phyloP scores from a whole-genome alignment of 2,888 invertebrate species.

The Drosophila tanythrix region DNA sequence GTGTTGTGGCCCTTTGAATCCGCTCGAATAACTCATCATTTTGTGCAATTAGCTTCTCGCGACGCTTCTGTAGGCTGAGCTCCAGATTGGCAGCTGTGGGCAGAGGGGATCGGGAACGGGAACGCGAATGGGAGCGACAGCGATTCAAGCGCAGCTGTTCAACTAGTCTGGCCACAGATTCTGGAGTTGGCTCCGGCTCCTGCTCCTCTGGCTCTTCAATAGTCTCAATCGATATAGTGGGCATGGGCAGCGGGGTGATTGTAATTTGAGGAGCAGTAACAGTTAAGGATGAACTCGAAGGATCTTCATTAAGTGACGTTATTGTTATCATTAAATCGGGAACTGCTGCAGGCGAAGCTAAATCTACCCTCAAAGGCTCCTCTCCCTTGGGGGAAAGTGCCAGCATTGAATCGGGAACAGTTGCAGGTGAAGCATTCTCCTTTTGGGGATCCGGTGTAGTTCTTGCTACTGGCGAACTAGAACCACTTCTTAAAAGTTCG shows the following conservation, averaged over 20 bases:
- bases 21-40: slow-evolving; percentile 71
- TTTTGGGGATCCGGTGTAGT: neutral
- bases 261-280: neutral
- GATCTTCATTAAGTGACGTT: neutral
- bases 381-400: neutral
- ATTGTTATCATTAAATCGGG: neutral
- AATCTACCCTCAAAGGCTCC: neutral
- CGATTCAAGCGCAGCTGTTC: slow-evolving; percentile 70
- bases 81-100: slow-evolving; percentile 69
- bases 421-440: too few species aligned
- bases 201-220: slow-evolving; percentile 36
- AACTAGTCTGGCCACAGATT: slow-evolving; percentile 65
- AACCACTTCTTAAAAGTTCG: neutral
- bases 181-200: slow-evolving; percentile 58
- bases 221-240: slow-evolving; percentile 56
- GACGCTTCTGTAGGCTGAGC: slow-evolving; percentile 68
- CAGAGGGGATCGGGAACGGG: slow-evolving; percentile 67
- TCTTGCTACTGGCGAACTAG: neutral
- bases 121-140: slow-evolving; percentile 59
- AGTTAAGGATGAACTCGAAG: neutral
- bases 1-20: slow-evolving; percentile 60
- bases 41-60: slow-evolving; percentile 71
- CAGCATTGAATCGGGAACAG: neutral
- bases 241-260: slow-evolving; percentile 1
- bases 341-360: neutral